Base-by-base conservation (phyloP, 2,888 invertebrate genomes). In the Dromius quadrimaculatus region DNA sequence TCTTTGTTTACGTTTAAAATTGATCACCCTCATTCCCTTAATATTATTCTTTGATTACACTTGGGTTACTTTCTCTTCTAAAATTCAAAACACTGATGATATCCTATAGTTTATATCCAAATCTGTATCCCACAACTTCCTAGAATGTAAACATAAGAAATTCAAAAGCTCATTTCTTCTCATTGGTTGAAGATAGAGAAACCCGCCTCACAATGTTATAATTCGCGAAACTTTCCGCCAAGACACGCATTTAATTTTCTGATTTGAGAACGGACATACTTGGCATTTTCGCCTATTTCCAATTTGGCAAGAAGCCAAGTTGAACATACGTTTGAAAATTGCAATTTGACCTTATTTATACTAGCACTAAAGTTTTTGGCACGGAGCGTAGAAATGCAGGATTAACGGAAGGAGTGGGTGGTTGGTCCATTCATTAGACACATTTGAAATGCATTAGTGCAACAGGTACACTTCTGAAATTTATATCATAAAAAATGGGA, bases 171-270 rank as follows among this genome's bases (percentile, higher is more conserved):
- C 36, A 50, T 47, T 11, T 43, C 34, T 54, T 54, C 28, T 28
- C 50, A 54, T 23, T 15, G 23, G 50, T 28, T 41, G 28, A 54
- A 54, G 50, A 54, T 54, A 54, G 28, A n/a, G n/a, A 47, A 54
- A 54, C 41, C 41, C 15, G n/a, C n/a, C n/a, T n/a, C n/a, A n/a
- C n/a, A 15, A 41, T 15, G 28, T 54, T 23, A 6, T 23, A n/a
- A 15, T 13, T 15, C 23, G 23, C 28, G 28, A 54, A 54, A 54
- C 50, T 54, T 54, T 54, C 15, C 50, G 23, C 28, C 50, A 54
- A 23, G 50, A 28, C 28, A 54, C 50, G 50, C 50, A 65, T 65
- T 65, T 65, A 65, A 65, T 65, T 65, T 65, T 50, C 47, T 50
- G 34, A 38, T 23, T 41, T 43, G 22, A 43, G 43, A 23, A 62